Evolutionary conservation across 2,888 invertebrate species (phyloP).

Genomic region (Stramonita haemastoma): DNA sequence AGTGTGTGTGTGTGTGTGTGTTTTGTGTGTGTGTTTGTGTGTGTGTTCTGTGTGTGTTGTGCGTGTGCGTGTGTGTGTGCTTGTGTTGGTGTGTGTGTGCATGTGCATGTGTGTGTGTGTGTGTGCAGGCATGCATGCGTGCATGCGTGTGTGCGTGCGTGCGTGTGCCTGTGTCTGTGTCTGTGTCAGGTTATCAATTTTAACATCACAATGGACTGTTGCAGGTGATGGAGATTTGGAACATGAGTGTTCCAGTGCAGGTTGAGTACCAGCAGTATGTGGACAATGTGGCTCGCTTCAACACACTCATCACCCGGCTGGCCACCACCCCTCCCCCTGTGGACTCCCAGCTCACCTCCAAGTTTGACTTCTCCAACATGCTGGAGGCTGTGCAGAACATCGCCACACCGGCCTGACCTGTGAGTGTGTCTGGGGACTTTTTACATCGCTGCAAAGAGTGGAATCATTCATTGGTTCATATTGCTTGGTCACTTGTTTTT

Average conservation of each 20-base stretch:
- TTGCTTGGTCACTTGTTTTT: no score
- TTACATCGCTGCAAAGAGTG: no score
- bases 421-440: constrained; percentile 41
- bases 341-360: constrained; percentile 45
- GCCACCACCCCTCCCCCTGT: constrained; percentile 46
- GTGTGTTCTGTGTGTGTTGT: constrained; percentile 18
- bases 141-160: constrained; percentile 12
- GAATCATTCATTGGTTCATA: no score
- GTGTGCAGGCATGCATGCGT: background rate
- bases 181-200: no score
- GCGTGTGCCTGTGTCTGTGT: background rate
- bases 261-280: constrained; percentile 52
- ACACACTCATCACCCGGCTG: constrained; percentile 48
- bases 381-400: constrained; percentile 47
- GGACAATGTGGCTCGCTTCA: constrained; percentile 52
- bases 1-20: background rate
- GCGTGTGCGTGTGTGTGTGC: background rate
- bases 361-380: constrained; percentile 45
- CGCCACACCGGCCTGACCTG: constrained; percentile 50
- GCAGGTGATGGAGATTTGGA: constrained; percentile 49
- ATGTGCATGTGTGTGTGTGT: background rate
- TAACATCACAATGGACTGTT: background rate
- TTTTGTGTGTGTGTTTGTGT: constrained; percentile 2
- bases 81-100: background rate
- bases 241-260: constrained; percentile 40